Evolutionary conservation across 1,140 invertebrate genomes (phyloP).

Genomic region (Diabrotica virgifera): DNA sequence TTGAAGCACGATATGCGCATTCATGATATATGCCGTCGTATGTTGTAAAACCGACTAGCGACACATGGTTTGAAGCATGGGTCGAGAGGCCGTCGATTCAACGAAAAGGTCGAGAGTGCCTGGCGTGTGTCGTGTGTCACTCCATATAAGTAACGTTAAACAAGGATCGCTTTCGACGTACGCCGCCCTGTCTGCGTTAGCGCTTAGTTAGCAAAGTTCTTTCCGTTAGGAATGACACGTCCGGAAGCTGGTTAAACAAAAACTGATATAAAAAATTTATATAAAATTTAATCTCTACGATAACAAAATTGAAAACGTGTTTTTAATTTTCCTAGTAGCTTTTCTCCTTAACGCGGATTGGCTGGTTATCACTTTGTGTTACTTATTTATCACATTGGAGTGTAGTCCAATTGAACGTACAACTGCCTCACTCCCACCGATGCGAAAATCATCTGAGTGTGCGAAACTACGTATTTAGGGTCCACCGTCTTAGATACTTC

Average conservation of each 20-base stretch:
- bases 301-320: not conserved
- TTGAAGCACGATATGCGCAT: no score
- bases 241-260: not conserved
- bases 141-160: no score
- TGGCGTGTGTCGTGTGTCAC: no score
- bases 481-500: conserved; percentile 90
- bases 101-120: no score
- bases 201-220: no score
- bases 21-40: no score
- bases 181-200: no score
- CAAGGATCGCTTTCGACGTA: no score
- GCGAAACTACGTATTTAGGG: conserved; percentile 84
- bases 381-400: conserved; percentile 63
- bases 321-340: not conserved
- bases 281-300: not conserved
- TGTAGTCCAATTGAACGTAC: conserved; percentile 90
- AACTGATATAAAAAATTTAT: not conserved
- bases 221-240: no score
- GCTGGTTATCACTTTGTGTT: not conserved
- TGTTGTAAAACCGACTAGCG: no score
- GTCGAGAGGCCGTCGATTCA: no score
- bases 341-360: not conserved
- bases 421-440: conserved; percentile 84
- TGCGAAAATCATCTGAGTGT: conserved; percentile 92
- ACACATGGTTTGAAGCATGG: no score